These are phyloP conservation scores for Chironomus riparius DNA, from an alignment of 2,888 invertebrate genomes.

Conservation along the genomic window DNA sequence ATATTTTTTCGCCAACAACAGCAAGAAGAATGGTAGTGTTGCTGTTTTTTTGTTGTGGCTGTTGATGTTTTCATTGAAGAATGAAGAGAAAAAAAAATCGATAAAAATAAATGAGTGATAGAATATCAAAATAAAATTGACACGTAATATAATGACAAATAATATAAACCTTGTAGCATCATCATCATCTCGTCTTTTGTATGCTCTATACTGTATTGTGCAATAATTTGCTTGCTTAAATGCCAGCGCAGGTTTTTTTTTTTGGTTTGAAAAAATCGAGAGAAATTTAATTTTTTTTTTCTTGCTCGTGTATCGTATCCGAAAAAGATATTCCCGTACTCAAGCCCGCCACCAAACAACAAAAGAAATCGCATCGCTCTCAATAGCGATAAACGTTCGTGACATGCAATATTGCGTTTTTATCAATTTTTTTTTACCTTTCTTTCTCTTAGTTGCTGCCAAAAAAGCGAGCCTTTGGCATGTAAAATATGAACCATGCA, in stretches of 20 bases:
- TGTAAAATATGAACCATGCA: constrained; percentile 10
- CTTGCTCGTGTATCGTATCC: no score
- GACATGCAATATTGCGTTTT: constrained; percentile 26
- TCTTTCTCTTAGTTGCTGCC: not conserved
- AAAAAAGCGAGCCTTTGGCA: not conserved
- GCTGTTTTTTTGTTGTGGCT: no score
- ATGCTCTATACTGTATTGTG: no score
- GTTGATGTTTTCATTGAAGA: not conserved
- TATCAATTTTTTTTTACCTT: not conserved
- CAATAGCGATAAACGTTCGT: constrained; percentile 13
- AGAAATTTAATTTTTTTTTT: not conserved
- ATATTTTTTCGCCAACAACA: not conserved
- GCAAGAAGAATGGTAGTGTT: no score
- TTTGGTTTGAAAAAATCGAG: not conserved
- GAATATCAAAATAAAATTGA: constrained; percentile 13
- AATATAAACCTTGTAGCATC: not conserved
- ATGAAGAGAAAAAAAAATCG: not conserved
- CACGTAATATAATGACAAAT: constrained; percentile 18
- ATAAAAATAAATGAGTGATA: not conserved
- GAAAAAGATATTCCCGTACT: not conserved
- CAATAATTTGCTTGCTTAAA: not conserved
- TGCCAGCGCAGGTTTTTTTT: not conserved
- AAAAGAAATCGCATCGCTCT: not conserved
- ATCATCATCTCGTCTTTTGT: not conserved
- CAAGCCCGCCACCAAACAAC: not conserved